Evolutionary conservation across 2,888 invertebrate species (phyloP).

Genomic region (Patella pellucida): DNA sequence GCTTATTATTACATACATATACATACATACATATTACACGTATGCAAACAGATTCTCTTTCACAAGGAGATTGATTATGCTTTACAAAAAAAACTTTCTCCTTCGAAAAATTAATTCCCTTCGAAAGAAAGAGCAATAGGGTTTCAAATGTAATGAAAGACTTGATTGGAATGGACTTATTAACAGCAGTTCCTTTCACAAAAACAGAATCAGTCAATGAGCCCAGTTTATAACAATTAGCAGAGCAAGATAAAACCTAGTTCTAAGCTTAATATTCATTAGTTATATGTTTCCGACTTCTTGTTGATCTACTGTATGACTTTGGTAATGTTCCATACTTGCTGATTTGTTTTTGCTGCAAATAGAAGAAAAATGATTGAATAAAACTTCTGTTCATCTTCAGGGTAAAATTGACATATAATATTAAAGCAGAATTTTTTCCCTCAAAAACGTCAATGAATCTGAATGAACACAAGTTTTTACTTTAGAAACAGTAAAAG

Average conservation of each 20-base stretch:
- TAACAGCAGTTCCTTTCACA: not conserved
- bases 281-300: not conserved
- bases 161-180: constrained; percentile 2
- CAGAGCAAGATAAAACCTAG: no score
- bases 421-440: no score
- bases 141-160: not conserved
- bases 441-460: no score
- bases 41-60: no score
- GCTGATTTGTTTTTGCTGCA: constrained; percentile 35
- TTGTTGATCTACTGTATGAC: constrained; percentile 27
- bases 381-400: not conserved
- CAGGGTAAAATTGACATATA: not conserved
- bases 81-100: no score
- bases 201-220: no score
- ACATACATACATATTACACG: no score
- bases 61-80: no score
- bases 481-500: not conserved
- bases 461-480: not conserved
- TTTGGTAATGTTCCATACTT: constrained; percentile 41
- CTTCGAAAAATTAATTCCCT: no score
- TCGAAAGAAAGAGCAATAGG: no score
- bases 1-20: no score
- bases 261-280: not conserved
- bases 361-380: constrained; percentile 16
- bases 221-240: no score